Evolutionary conservation across 2,888 invertebrate genomes (phyloP), one percentile per base, ranked within the genome.

Genomic region (Eristalis pertinax): DNA sequence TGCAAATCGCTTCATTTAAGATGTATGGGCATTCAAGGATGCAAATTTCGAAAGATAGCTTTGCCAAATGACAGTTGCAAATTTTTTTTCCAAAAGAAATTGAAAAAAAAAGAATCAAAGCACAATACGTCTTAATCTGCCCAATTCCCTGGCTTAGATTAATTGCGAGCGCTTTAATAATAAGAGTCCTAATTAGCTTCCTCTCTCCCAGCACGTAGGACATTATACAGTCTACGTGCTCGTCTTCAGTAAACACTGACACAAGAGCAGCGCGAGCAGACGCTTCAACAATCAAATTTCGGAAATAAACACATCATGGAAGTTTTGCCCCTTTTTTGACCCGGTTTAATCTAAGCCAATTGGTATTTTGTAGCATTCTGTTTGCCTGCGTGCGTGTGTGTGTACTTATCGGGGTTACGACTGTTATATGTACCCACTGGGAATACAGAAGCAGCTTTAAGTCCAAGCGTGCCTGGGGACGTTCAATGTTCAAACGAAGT

Each of bases 251-350:
- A 26, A 60, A 13, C 13, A 60, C 60, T 24, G 4, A 60, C 60
- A 26, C 26, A 60, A 26, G 19, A 3, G 13, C 26, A 1, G 26
- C 26, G 4, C 1, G 7, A 1, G 26, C 5, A 29, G n/a, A 24
- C 24, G 24, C 32, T 64, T n/a, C 35, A 65, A n/a, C 50, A 74
- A 56, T 65, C 50, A 38, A 65, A 56, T 65, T 35, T 38, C 74
- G 74, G 74, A 74, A 74, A 64, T 74, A 65, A 74, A 65, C 74
- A 65, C 64, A 56, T 65, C 56, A 56, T 65, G 32, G 56, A 35
- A 38, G 35, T 64, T 38, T 56, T 35, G 32, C 32, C 24, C 38
- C 32, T 22, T 22, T 74, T 50, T 65, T 50, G 73, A 73, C 73
- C 73, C 43, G 26, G 15, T 60, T 60, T 26, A 60, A 60, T 13